A percentile compares a stretch with the other conserved stretches of the same genome.
Evolutionary conservation across 2,113 vertebrate genomes (phyloP).

Genomic region (Suncus etruscus): DNA sequence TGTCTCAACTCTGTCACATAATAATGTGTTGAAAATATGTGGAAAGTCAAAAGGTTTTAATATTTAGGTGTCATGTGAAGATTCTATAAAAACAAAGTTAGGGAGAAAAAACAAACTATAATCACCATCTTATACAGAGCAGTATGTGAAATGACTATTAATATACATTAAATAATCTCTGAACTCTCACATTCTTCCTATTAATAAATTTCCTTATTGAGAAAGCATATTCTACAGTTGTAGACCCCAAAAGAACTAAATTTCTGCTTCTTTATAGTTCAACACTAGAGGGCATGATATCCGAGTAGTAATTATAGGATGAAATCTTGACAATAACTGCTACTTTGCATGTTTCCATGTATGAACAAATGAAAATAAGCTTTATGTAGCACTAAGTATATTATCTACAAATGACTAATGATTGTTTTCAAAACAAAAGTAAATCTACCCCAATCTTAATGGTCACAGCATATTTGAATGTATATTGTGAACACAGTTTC

Average conservation of each 20-base stretch:
- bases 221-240: slow-evolving; percentile 46
- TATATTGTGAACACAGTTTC: slow-evolving; percentile 37
- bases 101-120: slow-evolving; percentile 78
- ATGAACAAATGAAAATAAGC: slow-evolving; percentile 44
- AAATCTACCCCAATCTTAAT: neutral
- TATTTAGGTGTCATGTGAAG: slow-evolving; percentile 72
- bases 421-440: slow-evolving; percentile 37
- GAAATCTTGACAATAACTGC: slow-evolving; percentile 18
- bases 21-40: slow-evolving; percentile 61
- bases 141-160: slow-evolving; percentile 81
- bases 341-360: neutral
- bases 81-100: slow-evolving; percentile 81
- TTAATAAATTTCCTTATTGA: slow-evolving; percentile 69
- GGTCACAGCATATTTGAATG: slow-evolving; percentile 36
- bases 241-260: slow-evolving; percentile 55
- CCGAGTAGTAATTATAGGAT: slow-evolving; percentile 43
- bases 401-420: slow-evolving; percentile 28
- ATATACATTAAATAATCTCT: slow-evolving; percentile 78
- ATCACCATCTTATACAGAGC: slow-evolving; percentile 74
- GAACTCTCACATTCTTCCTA: slow-evolving; percentile 68
- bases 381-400: neutral
- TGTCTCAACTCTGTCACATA: slow-evolving; percentile 32
- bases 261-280: slow-evolving; percentile 32
- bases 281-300: slow-evolving; percentile 21
- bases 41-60: slow-evolving; percentile 70